Base-by-base conservation (phyloP, 1,140 invertebrate species). In the Drosophila erecta region DNA sequence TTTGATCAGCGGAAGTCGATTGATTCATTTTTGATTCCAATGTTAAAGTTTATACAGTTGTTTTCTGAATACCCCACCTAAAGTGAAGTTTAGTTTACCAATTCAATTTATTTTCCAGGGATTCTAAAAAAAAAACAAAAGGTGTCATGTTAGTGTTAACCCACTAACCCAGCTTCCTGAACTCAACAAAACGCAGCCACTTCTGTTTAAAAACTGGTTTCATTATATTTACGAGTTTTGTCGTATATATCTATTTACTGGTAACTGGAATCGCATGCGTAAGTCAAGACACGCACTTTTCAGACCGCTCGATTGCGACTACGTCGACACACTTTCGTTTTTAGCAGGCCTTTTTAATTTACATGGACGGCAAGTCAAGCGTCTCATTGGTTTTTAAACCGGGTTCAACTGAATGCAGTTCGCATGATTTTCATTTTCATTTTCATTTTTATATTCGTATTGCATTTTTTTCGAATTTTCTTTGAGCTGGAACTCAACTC, bases 291-390 rank as follows among this genome's bases (percentile, higher is more conserved):
- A 71, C 65, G 67, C 67, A 70, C 51, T 70, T 57, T 57, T 70
- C 27, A 27, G 27, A 35, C 51, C 58, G 11, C 43, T 65, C 64
- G 59, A 64, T 64, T 64, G 60, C 60, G 58, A 4, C 55, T 43
- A 40, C 17, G 33, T 49, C 65, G 67, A 71, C 65, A 70, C 65
- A 71, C 67, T 71, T 71, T 71, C 67, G 38, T 71, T 71, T 71
- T 50, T 49, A 27, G 35, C 50, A 17, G 50, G 35, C 66, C 37
- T 14, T 15, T 22, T 64, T 62, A 67, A 67, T 67, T 67, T 67
- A 67, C 61, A 69, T 67, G 33, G 65, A 35, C 47, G 50, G 66
- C 58, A 15, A 67, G 66, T 70, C 62, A 46, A 55, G 62, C 62
- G 64, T 65, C 64, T 64, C 24, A 56, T 55, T 69, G 66, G 40